Percentiles rank a stretch among this genome's conserved stretches.
phyloP scores from a whole-genome alignment of 2,888 invertebrate genomes.

The Drosophila macrothrix region DNA sequence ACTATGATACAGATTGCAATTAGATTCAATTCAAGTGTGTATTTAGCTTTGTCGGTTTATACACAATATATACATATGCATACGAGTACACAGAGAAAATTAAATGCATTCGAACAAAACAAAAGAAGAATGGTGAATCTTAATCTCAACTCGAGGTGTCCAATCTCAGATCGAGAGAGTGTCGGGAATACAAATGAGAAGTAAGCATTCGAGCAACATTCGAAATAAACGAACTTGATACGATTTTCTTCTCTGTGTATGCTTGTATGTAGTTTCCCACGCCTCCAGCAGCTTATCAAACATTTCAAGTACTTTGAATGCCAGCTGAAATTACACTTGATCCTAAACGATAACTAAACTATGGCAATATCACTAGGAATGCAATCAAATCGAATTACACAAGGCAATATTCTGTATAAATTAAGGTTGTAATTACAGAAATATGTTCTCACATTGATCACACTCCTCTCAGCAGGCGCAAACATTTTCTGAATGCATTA shows the following conservation, averaged over 20 bases:
- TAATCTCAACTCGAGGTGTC: background rate
- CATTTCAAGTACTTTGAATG: slow-evolving; percentile 23
- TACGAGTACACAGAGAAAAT: background rate
- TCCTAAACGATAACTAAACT: background rate
- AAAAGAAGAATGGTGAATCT: background rate
- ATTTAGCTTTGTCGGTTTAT: background rate
- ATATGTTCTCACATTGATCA: background rate
- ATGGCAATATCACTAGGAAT: background rate
- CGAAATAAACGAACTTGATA: background rate
- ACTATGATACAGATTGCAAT: slow-evolving; percentile 52
- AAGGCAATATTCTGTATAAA: too few relatives aligned
- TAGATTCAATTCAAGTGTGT: background rate
- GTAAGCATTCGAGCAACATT: background rate
- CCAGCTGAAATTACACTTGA: background rate
- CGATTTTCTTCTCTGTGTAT: slow-evolving; percentile 5
- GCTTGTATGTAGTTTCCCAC: background rate
- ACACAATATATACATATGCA: slow-evolving; percentile 1
- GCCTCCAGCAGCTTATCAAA: slow-evolving; percentile 8
- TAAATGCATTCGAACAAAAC: background rate
- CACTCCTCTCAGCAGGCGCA: background rate
- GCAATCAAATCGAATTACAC: too few relatives aligned
- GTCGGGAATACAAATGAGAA: background rate
- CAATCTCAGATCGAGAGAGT: background rate
- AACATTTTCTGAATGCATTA: background rate
- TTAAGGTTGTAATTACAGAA: background rate